phyloP scores from a whole-genome alignment of 2,797 vertebrate species.

The Phataginus tricuspis region DNA sequence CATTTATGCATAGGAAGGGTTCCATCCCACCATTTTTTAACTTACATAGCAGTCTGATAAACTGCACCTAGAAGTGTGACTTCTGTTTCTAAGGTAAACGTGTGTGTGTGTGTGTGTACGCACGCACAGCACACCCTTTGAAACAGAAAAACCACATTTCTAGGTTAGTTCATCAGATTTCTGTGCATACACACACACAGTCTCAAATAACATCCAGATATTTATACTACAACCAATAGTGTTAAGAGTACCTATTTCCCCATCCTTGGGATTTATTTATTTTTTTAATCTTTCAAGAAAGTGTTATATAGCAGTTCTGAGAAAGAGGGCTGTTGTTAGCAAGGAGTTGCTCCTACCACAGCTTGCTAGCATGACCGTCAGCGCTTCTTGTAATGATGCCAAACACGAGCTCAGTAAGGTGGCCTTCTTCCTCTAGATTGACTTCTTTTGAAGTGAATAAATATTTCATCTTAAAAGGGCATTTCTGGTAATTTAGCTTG shows the following conservation, averaged over 20 bases:
- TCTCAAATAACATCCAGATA: not conserved
- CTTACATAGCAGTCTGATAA: not conserved
- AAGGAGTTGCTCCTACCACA: not conserved
- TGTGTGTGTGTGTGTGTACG: too few relatives aligned
- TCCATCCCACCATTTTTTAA: not conserved
- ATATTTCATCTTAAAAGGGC: constrained; percentile 10
- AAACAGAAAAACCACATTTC: not conserved
- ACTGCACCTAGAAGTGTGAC: not conserved
- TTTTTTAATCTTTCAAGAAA: not conserved
- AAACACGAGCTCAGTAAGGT: not conserved
- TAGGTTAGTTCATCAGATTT: not conserved
- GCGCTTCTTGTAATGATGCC: not conserved
- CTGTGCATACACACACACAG: not conserved
- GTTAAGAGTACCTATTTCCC: not conserved
- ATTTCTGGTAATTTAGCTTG: constrained; percentile 32
- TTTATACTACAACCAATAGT: not conserved
- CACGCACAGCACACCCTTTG: not conserved
- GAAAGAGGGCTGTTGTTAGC: not conserved
- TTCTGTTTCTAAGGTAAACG: not conserved
- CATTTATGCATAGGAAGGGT: not conserved
- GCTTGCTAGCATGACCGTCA: not conserved
- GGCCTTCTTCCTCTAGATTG: not conserved
- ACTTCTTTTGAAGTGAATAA: constrained; percentile 2
- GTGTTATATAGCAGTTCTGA: not conserved
- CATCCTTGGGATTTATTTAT: not conserved